A percentile compares a stretch with the other conserved stretches of the same genome.
phyloP scores from a whole-genome alignment of 2,888 invertebrate species.

The Autographa pulchrina region DNA sequence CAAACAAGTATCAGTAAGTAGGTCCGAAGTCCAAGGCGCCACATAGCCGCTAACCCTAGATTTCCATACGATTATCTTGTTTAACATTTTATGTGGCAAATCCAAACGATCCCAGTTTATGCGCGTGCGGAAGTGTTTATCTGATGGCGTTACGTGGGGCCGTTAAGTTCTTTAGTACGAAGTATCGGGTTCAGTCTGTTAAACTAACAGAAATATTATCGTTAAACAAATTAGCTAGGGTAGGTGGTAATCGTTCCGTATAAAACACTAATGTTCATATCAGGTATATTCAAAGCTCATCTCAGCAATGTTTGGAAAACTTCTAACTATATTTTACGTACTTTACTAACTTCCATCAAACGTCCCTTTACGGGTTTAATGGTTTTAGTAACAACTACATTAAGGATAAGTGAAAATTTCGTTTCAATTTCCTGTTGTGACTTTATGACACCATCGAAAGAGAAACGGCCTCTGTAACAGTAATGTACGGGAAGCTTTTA shows the following conservation, averaged over 20 bases:
- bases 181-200: neutral
- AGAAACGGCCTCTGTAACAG: neutral
- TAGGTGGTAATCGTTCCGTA: neutral
- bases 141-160: slow-evolving; percentile 17
- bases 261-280: neutral
- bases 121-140: slow-evolving; percentile 36
- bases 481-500: too few relatives aligned
- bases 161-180: slow-evolving; percentile 7
- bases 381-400: neutral
- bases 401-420: neutral
- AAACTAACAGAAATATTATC: neutral
- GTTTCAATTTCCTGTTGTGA: slow-evolving; percentile 11
- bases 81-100: slow-evolving; percentile 40
- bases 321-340: neutral
- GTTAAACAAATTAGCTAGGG: neutral
- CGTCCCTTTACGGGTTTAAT: neutral
- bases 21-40: slow-evolving; percentile 27
- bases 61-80: slow-evolving; percentile 53
- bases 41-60: slow-evolving; percentile 21
- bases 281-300: too few relatives aligned
- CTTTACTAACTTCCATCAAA: neutral
- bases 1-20: neutral
- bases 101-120: slow-evolving; percentile 36
- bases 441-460: slow-evolving; percentile 9
- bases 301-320: too few relatives aligned